A percentile compares a stretch with the other conserved stretches of the same genome.
Conservation (phyloP, 2,888 invertebrate species). For the Archips xylosteana region DNA sequence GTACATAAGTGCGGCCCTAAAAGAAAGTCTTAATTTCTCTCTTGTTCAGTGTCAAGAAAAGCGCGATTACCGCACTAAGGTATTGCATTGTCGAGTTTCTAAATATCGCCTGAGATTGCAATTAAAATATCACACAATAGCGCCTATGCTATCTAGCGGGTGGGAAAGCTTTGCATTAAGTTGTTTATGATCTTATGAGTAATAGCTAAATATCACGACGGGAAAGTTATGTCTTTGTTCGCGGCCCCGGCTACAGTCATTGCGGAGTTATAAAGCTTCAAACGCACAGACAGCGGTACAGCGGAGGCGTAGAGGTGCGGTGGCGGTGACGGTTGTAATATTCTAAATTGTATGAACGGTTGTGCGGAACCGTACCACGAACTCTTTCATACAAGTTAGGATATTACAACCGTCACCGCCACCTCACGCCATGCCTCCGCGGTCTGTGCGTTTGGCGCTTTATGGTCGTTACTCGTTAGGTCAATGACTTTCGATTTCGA, state of each 20-base stretch:
- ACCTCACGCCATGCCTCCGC: no score
- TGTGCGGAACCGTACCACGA: no score
- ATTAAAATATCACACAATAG: background rate
- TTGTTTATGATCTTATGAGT: constrained; percentile 6
- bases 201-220: constrained; percentile 1
- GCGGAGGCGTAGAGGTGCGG: no score
- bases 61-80: background rate
- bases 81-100: background rate
- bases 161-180: background rate
- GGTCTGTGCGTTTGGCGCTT: no score
- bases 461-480: constrained; percentile 42
- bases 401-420: no score
- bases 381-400: no score
- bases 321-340: no score
- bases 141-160: constrained; percentile 3
- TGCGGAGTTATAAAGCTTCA: constrained; percentile 7
- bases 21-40: no score
- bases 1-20: no score
- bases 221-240: constrained; percentile 28
- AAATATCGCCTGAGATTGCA: background rate
- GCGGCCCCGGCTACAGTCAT: background rate
- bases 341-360: no score
- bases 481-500: constrained; percentile 54
- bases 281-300: no score
- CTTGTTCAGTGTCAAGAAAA: no score